phyloP scores from a whole-genome alignment of 1,140 invertebrate genomes.

The Leptonema lineaticorne region DNA sequence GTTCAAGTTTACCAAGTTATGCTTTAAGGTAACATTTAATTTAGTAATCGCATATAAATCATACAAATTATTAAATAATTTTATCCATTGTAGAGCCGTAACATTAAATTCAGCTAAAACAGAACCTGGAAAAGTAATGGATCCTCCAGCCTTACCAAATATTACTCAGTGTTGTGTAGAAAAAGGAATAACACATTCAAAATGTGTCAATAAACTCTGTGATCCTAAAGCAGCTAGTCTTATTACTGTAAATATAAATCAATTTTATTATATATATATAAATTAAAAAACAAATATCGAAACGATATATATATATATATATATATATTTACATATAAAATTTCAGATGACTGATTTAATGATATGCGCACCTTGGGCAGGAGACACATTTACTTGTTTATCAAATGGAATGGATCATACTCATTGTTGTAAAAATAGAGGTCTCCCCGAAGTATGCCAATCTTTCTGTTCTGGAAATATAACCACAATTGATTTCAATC shows the following conservation, averaged over 20 bases:
- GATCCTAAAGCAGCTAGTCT: conserved; percentile 60
- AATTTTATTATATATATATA: neutral
- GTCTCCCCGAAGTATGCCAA: conserved; percentile 71
- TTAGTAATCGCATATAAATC: neutral
- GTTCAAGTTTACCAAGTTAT: conserved; percentile 72
- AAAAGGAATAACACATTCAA: conserved; percentile 70
- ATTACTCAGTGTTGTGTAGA: conserved; percentile 69
- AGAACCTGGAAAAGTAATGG: conserved; percentile 51
- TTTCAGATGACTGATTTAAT: conserved; percentile 68
- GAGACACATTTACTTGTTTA: conserved; percentile 75
- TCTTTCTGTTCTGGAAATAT: conserved; percentile 77
- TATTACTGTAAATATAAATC: conserved; percentile 19
- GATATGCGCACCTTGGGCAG: conserved; percentile 84
- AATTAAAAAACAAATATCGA: too few species aligned
- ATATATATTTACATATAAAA: neutral
- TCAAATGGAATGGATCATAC: conserved; percentile 80
- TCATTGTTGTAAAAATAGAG: conserved; percentile 71
- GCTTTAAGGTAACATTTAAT: conserved; percentile 53
- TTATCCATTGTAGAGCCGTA: conserved; percentile 20
- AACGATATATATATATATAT: too few species aligned
- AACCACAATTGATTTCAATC: conserved; percentile 73
- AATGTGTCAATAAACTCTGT: conserved; percentile 76
- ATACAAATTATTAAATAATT: conserved; percentile 2
- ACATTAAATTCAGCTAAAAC: conserved; percentile 27
- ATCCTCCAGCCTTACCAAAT: conserved; percentile 66